These are phyloP conservation scores for Sthenelais limicola DNA, from an alignment of 2,888 invertebrate species.

Conservation along the genomic window DNA sequence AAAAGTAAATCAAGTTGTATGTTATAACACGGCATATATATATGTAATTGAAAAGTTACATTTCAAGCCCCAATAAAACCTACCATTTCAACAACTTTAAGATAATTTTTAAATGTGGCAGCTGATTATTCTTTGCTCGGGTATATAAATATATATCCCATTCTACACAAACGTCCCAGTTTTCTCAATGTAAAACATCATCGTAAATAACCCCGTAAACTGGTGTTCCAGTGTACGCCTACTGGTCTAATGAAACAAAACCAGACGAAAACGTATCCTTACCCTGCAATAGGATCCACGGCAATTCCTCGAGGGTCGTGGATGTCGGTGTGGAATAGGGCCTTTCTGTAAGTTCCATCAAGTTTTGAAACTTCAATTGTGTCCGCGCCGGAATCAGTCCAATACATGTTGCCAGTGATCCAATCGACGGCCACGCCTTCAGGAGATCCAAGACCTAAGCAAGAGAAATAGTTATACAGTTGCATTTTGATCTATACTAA, in stretches of 20 bases:
- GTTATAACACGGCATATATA: neutral
- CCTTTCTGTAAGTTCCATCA: slow-evolving; percentile 79
- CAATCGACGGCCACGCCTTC: slow-evolving; percentile 96
- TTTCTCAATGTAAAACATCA: too few species aligned
- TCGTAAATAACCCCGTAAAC: too few species aligned
- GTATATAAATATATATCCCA: too few species aligned
- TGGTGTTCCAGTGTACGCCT: too few species aligned
- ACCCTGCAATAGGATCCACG: slow-evolving; percentile 91
- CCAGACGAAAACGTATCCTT: slow-evolving; percentile 42
- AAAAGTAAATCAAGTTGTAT: neutral
- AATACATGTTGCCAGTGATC: slow-evolving; percentile 92
- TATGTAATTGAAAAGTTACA: too few species aligned
- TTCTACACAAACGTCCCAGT: too few species aligned
- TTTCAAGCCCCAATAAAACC: neutral
- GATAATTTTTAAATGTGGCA: neutral
- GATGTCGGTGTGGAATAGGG: slow-evolving; percentile 83
- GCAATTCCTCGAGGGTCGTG: slow-evolving; percentile 96
- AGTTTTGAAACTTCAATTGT: slow-evolving; percentile 92
- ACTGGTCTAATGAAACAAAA: too few species aligned
- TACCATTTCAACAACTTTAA: neutral
- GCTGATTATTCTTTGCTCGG: too few species aligned
- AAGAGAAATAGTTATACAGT: too few species aligned
- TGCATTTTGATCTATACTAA: too few species aligned
- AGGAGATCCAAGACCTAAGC: slow-evolving; percentile 77
- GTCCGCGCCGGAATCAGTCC: slow-evolving; percentile 93